These are phyloP conservation scores for Bubo bubo DNA, from an alignment of 2,113 vertebrate species.

Conservation along the genomic window DNA sequence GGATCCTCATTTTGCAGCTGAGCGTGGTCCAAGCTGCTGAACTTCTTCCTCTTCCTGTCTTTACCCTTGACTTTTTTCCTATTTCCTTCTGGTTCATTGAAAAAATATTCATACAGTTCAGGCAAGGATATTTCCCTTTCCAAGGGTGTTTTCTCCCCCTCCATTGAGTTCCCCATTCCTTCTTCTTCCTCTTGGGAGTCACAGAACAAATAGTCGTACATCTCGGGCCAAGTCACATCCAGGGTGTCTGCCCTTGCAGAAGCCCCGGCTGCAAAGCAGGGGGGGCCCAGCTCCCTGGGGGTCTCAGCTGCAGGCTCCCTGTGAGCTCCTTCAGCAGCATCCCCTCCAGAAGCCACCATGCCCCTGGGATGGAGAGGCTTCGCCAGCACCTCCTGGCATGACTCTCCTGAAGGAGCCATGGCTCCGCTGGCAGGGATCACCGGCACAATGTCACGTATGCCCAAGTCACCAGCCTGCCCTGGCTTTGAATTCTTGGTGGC, in stretches of 20 bases:
- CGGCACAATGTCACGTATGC: neutral
- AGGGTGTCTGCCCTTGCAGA: neutral
- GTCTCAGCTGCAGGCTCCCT: neutral
- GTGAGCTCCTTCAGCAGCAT: neutral
- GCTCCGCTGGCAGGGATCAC: neutral
- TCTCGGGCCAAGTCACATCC: slow-evolving; percentile 82
- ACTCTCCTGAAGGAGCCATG: fast-evolving
- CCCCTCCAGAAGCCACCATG: fast-evolving
- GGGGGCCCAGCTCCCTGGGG: neutral
- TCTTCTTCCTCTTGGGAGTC: slow-evolving; percentile 60
- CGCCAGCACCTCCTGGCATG: neutral
- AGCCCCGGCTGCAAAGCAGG: fast-evolving
- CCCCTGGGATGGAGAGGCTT: neutral
- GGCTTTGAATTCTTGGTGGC: neutral
- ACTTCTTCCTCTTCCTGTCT: slow-evolving; percentile 51
- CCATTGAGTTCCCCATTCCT: neutral
- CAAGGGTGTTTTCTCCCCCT: neutral
- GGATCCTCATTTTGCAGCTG: neutral
- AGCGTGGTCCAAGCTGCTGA: neutral
- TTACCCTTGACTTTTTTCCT: slow-evolving; percentile 49
- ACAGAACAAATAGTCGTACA: slow-evolving; percentile 88
- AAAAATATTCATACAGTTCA: slow-evolving; percentile 89
- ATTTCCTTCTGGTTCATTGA: slow-evolving; percentile 67
- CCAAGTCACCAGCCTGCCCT: neutral
- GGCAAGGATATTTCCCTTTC: slow-evolving; percentile 75